Evolutionary conservation across 1,140 invertebrate genomes (phyloP).

Genomic region (Araneus ventricosus): DNA sequence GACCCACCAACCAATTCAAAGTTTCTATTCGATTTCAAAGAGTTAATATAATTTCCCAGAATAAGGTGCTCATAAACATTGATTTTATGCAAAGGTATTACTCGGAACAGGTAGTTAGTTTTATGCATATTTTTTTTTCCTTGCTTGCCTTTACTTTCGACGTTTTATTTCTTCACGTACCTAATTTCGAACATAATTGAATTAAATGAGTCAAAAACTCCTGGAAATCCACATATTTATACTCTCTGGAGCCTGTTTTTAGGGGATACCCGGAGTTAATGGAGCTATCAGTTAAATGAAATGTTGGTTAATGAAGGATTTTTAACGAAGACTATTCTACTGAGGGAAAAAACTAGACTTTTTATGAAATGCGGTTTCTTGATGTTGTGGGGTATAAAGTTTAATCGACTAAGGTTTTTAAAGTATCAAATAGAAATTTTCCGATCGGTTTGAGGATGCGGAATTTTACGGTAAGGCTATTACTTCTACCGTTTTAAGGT

Average conservation of each 20-base stretch:
- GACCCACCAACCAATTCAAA: not conserved
- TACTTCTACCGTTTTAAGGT: no score
- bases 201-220: not conserved
- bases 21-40: not conserved
- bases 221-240: constrained; percentile 22
- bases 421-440: no score
- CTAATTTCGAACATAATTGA: not conserved
- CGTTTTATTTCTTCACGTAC: not conserved
- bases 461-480: no score
- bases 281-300: not conserved
- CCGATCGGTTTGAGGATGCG: no score
- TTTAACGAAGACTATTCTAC: not conserved
- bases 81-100: not conserved
- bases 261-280: not conserved
- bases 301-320: not conserved
- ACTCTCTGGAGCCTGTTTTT: not conserved
- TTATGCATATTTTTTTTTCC: not conserved
- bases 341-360: not conserved
- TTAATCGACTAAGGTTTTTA: no score
- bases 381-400: not conserved
- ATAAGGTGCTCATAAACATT: not conserved
- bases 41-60: not conserved
- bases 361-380: not conserved
- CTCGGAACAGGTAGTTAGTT: not conserved
- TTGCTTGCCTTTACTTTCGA: not conserved